Conservation (phyloP, 2,888 invertebrate species). For the Tetragonula carbonaria region DNA sequence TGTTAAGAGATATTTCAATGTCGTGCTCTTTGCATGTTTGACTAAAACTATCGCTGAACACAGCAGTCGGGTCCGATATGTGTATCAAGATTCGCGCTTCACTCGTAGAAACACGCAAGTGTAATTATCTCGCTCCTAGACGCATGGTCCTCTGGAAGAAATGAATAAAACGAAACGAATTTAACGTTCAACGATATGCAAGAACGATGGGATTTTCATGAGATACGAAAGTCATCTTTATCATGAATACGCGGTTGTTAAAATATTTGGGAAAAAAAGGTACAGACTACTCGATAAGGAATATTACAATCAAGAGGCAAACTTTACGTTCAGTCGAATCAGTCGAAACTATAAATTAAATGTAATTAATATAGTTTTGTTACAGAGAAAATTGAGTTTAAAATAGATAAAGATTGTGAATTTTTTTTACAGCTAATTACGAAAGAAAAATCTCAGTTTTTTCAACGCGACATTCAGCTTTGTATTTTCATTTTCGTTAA, state of each 20-base stretch:
- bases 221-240: no score
- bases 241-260: no score
- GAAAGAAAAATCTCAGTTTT: no score
- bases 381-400: no score
- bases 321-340: not conserved
- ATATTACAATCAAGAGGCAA: not conserved
- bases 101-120: conserved; percentile 19
- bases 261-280: not conserved
- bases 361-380: not conserved
- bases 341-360: not conserved
- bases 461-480: no score
- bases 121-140: not conserved
- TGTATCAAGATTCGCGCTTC: conserved; percentile 6
- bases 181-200: no score
- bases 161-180: not conserved
- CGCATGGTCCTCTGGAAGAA: not conserved
- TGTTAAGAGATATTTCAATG: not conserved
- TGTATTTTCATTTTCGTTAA: no score
- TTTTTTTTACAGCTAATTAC: no score
- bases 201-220: not conserved
- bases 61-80: not conserved
- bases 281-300: not conserved
- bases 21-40: not conserved
- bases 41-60: conserved; percentile 1
- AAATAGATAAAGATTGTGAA: no score